phyloP scores from a whole-genome alignment of 2,888 invertebrate species.

The Cephalotes varians region DNA sequence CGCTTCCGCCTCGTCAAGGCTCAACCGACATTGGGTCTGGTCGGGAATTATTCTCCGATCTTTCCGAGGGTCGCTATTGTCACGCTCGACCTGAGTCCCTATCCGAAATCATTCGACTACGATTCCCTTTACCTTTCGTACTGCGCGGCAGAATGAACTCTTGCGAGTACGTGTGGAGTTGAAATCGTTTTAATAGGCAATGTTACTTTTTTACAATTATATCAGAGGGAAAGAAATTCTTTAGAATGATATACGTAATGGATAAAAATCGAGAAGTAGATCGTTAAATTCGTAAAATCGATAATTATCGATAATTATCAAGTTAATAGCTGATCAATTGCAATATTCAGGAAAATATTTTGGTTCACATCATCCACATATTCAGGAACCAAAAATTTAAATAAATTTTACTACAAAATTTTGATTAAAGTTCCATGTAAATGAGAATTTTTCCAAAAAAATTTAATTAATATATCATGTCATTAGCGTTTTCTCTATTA shows the following conservation, averaged over 20 bases:
- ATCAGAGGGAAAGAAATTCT: neutral
- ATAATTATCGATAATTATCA: neutral
- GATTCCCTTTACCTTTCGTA: neutral
- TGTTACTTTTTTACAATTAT: neutral
- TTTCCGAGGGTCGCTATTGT: slow-evolving; percentile 60
- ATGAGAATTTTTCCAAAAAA: neutral
- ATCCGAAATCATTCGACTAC: slow-evolving; percentile 1
- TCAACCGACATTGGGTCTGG: slow-evolving; percentile 77
- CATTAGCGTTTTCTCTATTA: neutral
- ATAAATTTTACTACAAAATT: neutral
- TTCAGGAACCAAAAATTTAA: neutral
- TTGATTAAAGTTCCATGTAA: neutral
- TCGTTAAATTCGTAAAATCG: neutral
- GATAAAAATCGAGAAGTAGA: neutral
- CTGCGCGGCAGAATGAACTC: neutral
- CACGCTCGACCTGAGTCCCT: slow-evolving; percentile 62
- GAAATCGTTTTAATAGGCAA: neutral
- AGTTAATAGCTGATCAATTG: neutral
- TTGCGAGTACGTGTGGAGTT: neutral
- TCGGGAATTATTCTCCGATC: slow-evolving; percentile 76
- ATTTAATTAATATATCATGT: neutral
- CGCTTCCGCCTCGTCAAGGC: slow-evolving; percentile 78
- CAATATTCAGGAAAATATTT: no score
- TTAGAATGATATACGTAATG: neutral
- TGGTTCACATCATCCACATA: neutral